Conservation (phyloP, 2,113 vertebrate species). For the Setophaga petechia region DNA sequence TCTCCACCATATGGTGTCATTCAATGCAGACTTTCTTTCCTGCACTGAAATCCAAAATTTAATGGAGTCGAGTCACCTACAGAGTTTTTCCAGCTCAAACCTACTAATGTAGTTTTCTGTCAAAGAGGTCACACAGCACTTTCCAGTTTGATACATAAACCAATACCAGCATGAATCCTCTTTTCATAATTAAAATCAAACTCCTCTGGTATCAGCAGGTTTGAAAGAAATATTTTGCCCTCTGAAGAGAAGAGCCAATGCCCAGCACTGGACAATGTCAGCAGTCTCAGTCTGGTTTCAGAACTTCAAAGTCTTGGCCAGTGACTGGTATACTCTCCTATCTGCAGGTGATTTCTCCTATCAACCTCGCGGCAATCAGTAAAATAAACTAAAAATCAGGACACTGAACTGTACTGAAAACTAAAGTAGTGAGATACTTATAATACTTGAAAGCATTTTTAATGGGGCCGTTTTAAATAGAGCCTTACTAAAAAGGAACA, state of each 20-base stretch:
- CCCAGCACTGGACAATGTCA: not conserved
- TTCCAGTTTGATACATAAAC: not conserved
- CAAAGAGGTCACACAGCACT: not conserved
- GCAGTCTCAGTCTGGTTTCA: not conserved
- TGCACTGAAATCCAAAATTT: conserved; percentile 27
- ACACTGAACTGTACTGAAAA: not conserved
- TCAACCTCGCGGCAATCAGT: not conserved
- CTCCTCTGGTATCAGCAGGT: not conserved
- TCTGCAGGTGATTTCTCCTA: not conserved
- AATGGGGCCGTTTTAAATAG: not conserved
- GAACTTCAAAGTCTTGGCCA: not conserved
- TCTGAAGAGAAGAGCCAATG: not conserved
- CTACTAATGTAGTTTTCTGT: conserved; percentile 20
- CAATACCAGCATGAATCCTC: not conserved
- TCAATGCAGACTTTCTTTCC: conserved; percentile 48
- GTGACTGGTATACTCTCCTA: not conserved
- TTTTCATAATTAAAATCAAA: conserved; percentile 26
- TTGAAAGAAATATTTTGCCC: not conserved
- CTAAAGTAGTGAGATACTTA: not conserved
- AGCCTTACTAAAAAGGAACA: not conserved
- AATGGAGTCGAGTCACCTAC: conserved; percentile 23
- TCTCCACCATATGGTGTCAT: conserved; percentile 66
- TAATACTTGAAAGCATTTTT: not conserved
- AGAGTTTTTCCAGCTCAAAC: conserved; percentile 23
- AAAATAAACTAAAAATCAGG: not conserved